Percentiles rank a stretch among this genome's conserved stretches.
These are phyloP conservation scores for Lycopodina hypogea DNA, from an alignment of 37 sponge, comb jelly and placozoan genomes.

Conservation along the genomic window DNA sequence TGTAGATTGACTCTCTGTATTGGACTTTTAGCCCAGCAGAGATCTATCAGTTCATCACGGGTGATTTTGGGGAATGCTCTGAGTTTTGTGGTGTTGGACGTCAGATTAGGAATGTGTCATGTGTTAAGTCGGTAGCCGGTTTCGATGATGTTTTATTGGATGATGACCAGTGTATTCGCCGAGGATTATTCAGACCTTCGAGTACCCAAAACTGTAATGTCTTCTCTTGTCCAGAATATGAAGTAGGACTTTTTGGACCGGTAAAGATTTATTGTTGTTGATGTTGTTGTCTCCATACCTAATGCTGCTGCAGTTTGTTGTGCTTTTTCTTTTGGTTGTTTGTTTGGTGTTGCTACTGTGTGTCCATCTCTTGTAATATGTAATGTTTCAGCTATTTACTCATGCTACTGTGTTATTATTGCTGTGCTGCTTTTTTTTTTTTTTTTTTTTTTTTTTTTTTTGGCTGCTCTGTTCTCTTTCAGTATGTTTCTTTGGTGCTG, in stretches of 20 bases:
- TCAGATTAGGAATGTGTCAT: background rate
- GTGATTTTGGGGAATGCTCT: slow-evolving; percentile 4
- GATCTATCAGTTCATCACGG: background rate
- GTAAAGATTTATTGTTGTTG: background rate
- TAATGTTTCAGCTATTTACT: no score
- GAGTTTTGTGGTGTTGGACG: slow-evolving; percentile 31
- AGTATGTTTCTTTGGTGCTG: no score
- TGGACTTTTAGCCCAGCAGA: background rate
- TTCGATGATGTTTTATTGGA: background rate
- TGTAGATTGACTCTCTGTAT: no score
- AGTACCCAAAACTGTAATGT: background rate
- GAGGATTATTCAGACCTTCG: background rate
- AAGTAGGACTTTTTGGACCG: background rate
- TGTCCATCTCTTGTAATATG: no score
- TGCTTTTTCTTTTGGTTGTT: no score
- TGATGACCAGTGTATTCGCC: background rate
- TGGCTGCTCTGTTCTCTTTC: no score
- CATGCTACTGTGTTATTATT: no score
- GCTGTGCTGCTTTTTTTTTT: no score
- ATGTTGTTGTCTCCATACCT: background rate
- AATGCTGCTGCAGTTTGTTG: no score
- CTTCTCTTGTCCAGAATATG: background rate
- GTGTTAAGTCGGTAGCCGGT: background rate
- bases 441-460: no score
- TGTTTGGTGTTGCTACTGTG: no score